Evolutionary conservation across 2,888 invertebrate species (phyloP), one percentile per base, ranked within the genome.

Genomic region (Zaprionus bogoriensis): DNA sequence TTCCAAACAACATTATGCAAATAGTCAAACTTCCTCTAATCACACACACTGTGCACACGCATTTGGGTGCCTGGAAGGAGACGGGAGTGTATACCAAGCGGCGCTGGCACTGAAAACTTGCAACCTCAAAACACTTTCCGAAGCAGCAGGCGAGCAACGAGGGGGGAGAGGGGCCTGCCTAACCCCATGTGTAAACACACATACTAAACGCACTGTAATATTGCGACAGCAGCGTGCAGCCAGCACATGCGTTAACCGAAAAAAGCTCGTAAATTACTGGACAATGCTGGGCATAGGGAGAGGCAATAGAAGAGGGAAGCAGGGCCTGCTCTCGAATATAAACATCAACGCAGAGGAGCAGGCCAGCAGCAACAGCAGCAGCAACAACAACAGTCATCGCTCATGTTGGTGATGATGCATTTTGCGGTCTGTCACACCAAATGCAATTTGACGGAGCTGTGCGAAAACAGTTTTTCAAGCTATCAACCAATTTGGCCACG

Each of bases 351-450:
- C 53, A 36, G 32, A 7, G 17, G 32, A 68, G 51, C 60, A 57
- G 44, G 6, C 6, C 36, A 38, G n/a, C 28, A 61, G 9, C 50
- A 66, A 17, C 44, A 57, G 32, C 39, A 51, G 6, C 4, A 51
- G 38, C 50, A 77, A 57, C 60, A 74, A 77, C 75, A 77, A 69
- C 74, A 82, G 74, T 89, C 89, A 87, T 88, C 89, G 88, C 81
- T 87, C 89, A 87, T 89, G 89, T 89, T 89, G 84, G 83, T 88
- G 90, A 88, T 90, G 90, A 89, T 90, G 89, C 90, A 90, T 90
- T 90, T 90, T 90, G 89, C 89, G 89, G 89, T 90, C 89, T 90
- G 90, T 90, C 90, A 90, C 86, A 84, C 83, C 74, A 82, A 90
- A 90, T 90, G 85, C 87, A 85, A 87, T 89, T 89, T 90, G 90